These are phyloP conservation scores for Notolabrus celidotus DNA, from an alignment of 2,797 vertebrate genomes.

Conservation along the genomic window DNA sequence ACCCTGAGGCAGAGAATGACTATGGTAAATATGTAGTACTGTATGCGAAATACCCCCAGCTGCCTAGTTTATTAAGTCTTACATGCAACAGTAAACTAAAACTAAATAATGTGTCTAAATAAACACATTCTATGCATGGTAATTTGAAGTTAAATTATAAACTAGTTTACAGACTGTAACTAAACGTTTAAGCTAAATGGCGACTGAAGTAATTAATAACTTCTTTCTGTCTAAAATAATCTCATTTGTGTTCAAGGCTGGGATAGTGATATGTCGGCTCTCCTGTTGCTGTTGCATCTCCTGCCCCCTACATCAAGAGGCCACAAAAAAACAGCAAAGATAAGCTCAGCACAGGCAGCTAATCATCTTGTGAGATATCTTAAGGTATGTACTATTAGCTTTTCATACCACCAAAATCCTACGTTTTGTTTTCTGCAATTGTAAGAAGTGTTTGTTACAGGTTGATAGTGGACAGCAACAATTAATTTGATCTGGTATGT, in stretches of 20 bases:
- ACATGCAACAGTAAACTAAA: background rate
- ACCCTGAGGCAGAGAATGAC: background rate
- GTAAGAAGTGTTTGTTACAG: background rate
- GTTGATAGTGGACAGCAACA: background rate
- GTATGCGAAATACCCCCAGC: background rate
- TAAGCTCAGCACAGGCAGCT: background rate
- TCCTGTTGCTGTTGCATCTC: background rate
- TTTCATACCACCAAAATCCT: background rate
- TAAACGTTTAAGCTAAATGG: too few species aligned
- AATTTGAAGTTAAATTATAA: too few species aligned
- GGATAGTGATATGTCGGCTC: background rate
- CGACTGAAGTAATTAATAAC: too few species aligned
- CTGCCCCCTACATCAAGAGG: background rate
- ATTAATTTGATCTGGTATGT: background rate
- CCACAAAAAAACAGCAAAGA: background rate
- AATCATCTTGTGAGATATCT: slow-evolving; percentile 4
- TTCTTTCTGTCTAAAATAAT: background rate
- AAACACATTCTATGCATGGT: too few species aligned
- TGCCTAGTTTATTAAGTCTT: background rate
- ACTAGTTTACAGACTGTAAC: too few species aligned
- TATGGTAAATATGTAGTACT: background rate
- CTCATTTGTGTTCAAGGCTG: background rate
- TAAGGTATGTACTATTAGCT: background rate
- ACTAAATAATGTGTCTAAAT: too few species aligned
- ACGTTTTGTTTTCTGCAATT: background rate